Percentiles rank a stretch among this genome's conserved stretches.
Conservation (phyloP, 2,113 vertebrate genomes). For the Pedetes capensis region DNA sequence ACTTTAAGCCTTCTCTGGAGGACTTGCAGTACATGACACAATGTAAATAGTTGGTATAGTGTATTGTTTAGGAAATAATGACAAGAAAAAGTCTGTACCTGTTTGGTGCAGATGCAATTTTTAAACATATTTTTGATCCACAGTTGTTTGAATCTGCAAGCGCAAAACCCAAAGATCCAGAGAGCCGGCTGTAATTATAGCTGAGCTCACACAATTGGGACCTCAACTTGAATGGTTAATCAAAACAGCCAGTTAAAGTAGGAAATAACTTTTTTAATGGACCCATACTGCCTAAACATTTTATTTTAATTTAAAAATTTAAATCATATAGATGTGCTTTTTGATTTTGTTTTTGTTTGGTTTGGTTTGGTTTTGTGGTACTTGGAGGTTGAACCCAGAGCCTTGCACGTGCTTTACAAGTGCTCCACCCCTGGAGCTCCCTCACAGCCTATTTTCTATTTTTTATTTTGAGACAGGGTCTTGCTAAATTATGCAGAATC, state of each 20-base stretch:
- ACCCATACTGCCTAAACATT: not conserved
- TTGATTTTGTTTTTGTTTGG: no score
- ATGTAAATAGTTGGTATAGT: not conserved
- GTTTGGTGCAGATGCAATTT: not conserved
- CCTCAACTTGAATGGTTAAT: not conserved
- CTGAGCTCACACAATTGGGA: not conserved
- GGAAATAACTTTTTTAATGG: constrained; percentile 22
- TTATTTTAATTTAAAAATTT: no score
- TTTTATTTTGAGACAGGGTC: no score
- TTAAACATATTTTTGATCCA: not conserved
- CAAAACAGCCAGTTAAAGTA: not conserved
- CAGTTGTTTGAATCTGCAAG: not conserved
- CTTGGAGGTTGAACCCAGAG: no score
- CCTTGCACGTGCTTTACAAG: no score
- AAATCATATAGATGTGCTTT: no score
- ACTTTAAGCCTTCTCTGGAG: not conserved
- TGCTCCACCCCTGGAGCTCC: no score
- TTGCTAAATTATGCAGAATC: no score
- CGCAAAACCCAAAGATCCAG: not conserved
- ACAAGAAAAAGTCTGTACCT: not conserved
- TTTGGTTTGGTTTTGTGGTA: no score
- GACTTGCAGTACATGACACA: not conserved
- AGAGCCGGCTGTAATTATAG: not conserved
- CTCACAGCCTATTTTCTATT: no score
- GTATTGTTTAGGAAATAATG: not conserved